Evolutionary conservation across 2,797 vertebrate species (phyloP).

Genomic region (Lepilemur septentrionalis): DNA sequence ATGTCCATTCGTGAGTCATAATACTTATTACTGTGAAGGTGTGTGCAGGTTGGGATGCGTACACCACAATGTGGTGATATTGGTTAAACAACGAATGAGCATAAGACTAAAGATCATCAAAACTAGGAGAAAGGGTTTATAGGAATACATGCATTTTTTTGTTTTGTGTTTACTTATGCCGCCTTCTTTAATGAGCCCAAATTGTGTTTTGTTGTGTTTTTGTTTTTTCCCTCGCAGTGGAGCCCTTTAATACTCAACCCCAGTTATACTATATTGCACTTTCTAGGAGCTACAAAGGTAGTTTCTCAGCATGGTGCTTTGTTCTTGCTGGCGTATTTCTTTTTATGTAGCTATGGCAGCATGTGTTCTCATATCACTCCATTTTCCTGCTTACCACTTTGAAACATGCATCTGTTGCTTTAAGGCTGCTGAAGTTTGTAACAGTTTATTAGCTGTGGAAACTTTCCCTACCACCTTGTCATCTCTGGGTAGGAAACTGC

Average conservation of each 20-base stretch:
- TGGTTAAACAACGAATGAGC: neutral
- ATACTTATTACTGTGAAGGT: neutral
- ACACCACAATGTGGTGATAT: neutral
- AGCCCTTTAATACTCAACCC: conserved; percentile 99
- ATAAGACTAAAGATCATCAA: neutral
- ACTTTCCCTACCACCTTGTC: conserved; percentile 60
- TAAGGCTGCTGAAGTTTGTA: conserved; percentile 64
- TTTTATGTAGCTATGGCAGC: conserved; percentile 61
- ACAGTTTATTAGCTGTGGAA: conserved; percentile 30
- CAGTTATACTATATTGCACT: conserved; percentile 99
- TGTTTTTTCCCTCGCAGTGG: conserved; percentile 96
- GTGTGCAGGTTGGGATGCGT: neutral
- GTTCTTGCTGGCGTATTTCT: conserved; percentile 64
- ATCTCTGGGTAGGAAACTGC: conserved; percentile 57
- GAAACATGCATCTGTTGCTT: conserved; percentile 74
- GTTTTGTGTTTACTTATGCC: conserved; percentile 22
- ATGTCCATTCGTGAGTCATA: neutral
- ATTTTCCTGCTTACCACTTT: conserved; percentile 75
- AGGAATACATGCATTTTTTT: neutral
- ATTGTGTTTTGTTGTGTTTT: conserved; percentile 78
- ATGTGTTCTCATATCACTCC: conserved; percentile 78
- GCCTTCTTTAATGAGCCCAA: conserved; percentile 66
- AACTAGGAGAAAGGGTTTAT: neutral
- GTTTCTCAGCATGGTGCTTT: conserved; percentile 87
- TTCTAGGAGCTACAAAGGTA: conserved; percentile 99